Evolutionary conservation across 2,797 vertebrate species (phyloP).

Genomic region (Enteromius argenteus): DNA sequence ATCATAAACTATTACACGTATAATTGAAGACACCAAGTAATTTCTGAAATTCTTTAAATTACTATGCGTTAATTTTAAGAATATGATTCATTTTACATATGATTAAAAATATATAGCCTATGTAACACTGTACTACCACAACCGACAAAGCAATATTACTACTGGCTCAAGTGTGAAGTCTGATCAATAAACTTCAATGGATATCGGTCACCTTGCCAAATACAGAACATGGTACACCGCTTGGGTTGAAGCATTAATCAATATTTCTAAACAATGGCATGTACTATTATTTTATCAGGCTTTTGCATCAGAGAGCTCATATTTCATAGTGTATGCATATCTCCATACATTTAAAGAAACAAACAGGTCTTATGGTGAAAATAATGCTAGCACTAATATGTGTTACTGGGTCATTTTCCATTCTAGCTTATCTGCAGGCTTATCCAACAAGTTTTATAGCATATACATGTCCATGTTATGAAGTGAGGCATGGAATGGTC

Average conservation of each 20-base stretch:
- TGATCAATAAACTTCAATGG: conserved; percentile 32
- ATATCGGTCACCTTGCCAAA: conserved; percentile 28
- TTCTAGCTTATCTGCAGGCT: conserved; percentile 28
- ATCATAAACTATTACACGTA: not conserved
- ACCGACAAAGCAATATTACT: not conserved
- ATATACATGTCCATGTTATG: conserved; percentile 16
- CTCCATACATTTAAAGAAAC: not conserved
- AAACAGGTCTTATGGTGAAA: not conserved
- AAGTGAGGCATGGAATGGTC: conserved; percentile 36
- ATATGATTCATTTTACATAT: not conserved
- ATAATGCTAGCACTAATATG: not conserved
- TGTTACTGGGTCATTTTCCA: conserved; percentile 39
- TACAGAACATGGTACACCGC: not conserved
- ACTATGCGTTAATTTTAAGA: not conserved
- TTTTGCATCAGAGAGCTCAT: not conserved
- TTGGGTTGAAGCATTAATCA: not conserved
- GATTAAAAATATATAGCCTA: not conserved
- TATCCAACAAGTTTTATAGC: conserved; percentile 7
- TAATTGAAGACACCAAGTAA: not conserved
- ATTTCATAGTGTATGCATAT: not conserved
- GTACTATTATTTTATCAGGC: not conserved
- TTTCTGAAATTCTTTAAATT: not conserved
- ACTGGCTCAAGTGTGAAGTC: not conserved
- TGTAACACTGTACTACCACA: not conserved
- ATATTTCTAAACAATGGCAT: conserved; percentile 10